These are phyloP conservation scores for Zonotrichia albicollis DNA, from an alignment of 2,797 vertebrate species.

Conservation along the genomic window DNA sequence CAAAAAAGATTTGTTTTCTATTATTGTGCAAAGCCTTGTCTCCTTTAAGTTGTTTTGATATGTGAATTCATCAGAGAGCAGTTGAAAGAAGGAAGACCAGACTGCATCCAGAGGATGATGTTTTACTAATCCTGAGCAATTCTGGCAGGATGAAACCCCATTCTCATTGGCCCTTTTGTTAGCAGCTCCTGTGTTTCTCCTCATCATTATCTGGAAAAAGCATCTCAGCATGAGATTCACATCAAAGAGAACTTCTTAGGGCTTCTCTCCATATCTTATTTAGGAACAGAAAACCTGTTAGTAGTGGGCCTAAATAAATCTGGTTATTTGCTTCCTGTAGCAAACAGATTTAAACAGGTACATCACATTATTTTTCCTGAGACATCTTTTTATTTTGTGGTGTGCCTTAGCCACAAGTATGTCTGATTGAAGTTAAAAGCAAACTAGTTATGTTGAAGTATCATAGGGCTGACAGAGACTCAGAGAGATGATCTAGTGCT, in stretches of 20 bases:
- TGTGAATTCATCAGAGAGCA: not conserved
- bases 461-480: slow-evolving; percentile 1
- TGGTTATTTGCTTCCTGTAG: not conserved
- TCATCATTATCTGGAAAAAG: slow-evolving; percentile 20
- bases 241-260: slow-evolving; percentile 34
- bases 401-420: not conserved
- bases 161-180: slow-evolving; percentile 15
- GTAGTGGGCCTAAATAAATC: not conserved
- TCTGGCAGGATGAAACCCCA: slow-evolving; percentile 16
- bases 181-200: not conserved
- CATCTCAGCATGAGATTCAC: slow-evolving; percentile 29
- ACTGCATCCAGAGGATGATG: not conserved
- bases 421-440: slow-evolving; percentile 21
- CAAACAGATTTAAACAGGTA: not conserved
- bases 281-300: slow-evolving; percentile 21
- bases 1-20: not conserved
- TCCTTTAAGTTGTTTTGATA: slow-evolving; percentile 5
- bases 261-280: not conserved
- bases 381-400: not conserved
- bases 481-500: slow-evolving; percentile 24
- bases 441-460: slow-evolving; percentile 15
- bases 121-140: slow-evolving; percentile 43
- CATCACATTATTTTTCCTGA: not conserved
- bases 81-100: not conserved
- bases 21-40: not conserved